Conservation (phyloP, 2,888 invertebrate genomes). For the Branchipolynoe longqiensis region DNA sequence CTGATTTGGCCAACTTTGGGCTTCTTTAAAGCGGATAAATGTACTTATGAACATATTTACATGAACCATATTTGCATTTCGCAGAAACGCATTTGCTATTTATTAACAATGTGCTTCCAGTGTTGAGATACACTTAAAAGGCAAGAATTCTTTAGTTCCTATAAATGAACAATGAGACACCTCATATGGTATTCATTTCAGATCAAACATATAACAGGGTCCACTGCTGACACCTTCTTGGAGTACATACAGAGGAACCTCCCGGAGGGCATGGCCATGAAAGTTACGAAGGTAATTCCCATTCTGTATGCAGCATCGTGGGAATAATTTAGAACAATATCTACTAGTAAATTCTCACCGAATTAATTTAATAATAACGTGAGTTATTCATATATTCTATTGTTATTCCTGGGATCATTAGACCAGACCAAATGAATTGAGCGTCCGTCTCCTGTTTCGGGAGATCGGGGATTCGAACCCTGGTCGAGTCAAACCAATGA, state of each 20-base stretch:
- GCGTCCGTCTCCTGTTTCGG: no score
- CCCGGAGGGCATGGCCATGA: slow-evolving; percentile 97
- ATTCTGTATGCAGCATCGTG: no score
- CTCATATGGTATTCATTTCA: no score
- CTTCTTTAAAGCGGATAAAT: not conserved
- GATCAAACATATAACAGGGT: slow-evolving; percentile 93
- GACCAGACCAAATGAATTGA: not conserved
- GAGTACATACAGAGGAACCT: slow-evolving; percentile 98
- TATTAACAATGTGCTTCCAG: not conserved
- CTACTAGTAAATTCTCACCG: no score
- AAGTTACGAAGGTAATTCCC: slow-evolving; percentile 82
- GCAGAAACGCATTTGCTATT: not conserved
- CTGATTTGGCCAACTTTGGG: no score
- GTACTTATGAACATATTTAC: not conserved
- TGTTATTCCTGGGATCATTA: not conserved
- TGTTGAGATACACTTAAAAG: no score
- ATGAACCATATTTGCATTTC: not conserved
- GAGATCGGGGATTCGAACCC: no score
- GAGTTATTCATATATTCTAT: not conserved
- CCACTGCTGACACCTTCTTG: slow-evolving; percentile 95
- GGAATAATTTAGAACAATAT: no score
- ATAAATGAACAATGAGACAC: no score
- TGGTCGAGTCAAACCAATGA: no score
- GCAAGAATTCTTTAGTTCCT: not conserved
- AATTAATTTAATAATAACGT: not conserved